Evolutionary conservation across 2,888 invertebrate species (phyloP).

Genomic region (Fragum sueziense): DNA sequence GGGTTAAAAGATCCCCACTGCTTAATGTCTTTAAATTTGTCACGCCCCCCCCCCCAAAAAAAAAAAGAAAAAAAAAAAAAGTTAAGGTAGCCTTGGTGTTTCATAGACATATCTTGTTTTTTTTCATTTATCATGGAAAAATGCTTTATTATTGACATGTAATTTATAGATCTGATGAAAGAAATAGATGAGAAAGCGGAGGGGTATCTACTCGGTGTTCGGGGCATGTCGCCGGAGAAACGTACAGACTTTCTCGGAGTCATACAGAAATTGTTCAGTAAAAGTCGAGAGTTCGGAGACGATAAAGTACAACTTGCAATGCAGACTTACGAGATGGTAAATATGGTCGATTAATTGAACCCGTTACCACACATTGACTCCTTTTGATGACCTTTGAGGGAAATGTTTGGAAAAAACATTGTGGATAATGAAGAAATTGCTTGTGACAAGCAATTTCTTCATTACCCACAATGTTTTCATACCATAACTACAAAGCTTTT

Average conservation of each 20-base stretch:
- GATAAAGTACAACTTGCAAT: conserved; percentile 98
- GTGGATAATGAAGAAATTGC: background rate
- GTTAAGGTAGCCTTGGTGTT: no score
- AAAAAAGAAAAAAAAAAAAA: no score
- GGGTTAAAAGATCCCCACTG: no score
- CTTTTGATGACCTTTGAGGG: no score
- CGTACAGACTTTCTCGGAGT: conserved; percentile 92
- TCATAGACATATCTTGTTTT: no score
- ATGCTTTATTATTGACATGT: no score
- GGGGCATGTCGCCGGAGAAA: conserved; percentile 89
- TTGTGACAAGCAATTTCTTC: background rate
- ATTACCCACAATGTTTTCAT: background rate
- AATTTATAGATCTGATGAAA: conserved; percentile 87
- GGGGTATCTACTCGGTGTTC: conserved; percentile 89
- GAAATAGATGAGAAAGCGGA: conserved; percentile 94
- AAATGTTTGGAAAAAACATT: background rate
- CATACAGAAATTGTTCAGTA: conserved; percentile 92
- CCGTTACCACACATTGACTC: no score
- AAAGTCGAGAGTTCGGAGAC: conserved; percentile 97
- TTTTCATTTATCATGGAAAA: no score
- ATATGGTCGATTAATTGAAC: background rate
- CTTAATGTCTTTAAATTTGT: no score
- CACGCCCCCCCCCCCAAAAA: no score
- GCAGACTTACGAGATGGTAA: conserved; percentile 96
- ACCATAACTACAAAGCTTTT: no score